Percentiles rank a stretch among this genome's conserved stretches.
Conservation (phyloP, 2,113 vertebrate species). For the Ictidomys tridecemlineatus region DNA sequence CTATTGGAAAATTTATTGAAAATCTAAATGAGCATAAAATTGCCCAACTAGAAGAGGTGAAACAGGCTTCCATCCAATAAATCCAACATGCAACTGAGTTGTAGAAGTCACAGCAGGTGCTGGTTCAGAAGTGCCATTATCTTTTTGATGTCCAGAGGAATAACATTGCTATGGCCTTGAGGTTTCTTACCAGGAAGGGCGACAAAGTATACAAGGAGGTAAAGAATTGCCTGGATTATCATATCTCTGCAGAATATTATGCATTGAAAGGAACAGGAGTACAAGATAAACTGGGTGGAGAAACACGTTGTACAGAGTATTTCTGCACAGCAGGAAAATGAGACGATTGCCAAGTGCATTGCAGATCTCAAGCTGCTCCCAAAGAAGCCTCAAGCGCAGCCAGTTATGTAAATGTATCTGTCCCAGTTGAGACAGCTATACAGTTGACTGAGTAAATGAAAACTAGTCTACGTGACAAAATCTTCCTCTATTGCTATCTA, state of each 20-base stretch:
- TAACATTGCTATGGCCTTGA: constrained; percentile 94
- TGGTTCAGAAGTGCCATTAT: constrained; percentile 89
- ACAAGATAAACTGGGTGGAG: constrained; percentile 98
- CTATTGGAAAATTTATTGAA: neutral
- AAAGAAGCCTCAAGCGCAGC: constrained; percentile 88
- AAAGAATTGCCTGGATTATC: constrained; percentile 97
- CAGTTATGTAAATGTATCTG: constrained; percentile 58
- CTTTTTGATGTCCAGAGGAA: constrained; percentile 97
- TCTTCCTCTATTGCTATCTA: constrained; percentile 22
- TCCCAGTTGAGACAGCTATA: neutral
- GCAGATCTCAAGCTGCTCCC: constrained; percentile 94
- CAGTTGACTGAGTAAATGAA: constrained; percentile 23
- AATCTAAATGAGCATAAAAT: neutral
- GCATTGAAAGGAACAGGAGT: constrained; percentile 92
- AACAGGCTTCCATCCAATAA: constrained; percentile 68
- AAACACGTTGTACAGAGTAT: constrained; percentile 94
- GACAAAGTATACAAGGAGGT: constrained; percentile 94
- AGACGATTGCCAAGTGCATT: constrained; percentile 97
- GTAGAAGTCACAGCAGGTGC: constrained; percentile 97
- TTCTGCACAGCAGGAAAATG: constrained; percentile 96
- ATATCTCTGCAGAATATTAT: constrained; percentile 93
- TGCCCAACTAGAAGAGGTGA: neutral
- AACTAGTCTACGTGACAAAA: constrained; percentile 60
- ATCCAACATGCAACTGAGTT: constrained; percentile 88
- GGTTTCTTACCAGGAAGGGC: constrained; percentile 92